These are phyloP conservation scores for Phorcus lineatus DNA, from an alignment of 2,888 invertebrate species.

Conservation along the genomic window DNA sequence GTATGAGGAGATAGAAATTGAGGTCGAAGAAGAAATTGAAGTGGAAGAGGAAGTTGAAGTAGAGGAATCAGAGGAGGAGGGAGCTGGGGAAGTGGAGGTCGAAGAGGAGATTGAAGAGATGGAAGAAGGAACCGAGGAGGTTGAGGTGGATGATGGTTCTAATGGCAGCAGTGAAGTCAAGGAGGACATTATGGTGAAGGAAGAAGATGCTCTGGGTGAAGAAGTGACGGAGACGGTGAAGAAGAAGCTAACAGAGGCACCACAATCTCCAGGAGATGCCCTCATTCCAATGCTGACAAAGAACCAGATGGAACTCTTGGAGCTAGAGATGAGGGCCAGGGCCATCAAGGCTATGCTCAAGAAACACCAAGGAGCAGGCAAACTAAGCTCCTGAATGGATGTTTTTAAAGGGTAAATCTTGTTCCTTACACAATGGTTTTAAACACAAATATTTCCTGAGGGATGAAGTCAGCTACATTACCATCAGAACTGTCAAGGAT, in stretches of 20 bases:
- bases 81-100: constrained; percentile 26
- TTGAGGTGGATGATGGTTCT: constrained; percentile 5
- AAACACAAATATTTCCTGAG: no score
- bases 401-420: no score
- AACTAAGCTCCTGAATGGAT: no score
- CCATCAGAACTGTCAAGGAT: no score
- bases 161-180: constrained; percentile 16
- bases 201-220: constrained; percentile 7
- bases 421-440: no score
- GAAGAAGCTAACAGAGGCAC: constrained; percentile 24
- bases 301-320: constrained; percentile 78
- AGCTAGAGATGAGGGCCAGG: constrained; percentile 80
- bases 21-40: constrained; percentile 22
- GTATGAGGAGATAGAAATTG: constrained; percentile 26
- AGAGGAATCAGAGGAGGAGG: constrained; percentile 27
- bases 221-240: constrained; percentile 24
- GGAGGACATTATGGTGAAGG: constrained; percentile 35
- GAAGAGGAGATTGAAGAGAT: constrained; percentile 23
- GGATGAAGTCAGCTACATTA: no score
- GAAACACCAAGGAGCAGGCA: background rate
- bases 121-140: constrained; percentile 39
- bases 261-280: constrained; percentile 16
- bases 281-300: constrained; percentile 51
- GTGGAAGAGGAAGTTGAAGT: constrained; percentile 28
- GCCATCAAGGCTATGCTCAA: constrained; percentile 79